Evolutionary conservation across 2,113 vertebrate species (phyloP).

Genomic region (Microcebus murinus): DNA sequence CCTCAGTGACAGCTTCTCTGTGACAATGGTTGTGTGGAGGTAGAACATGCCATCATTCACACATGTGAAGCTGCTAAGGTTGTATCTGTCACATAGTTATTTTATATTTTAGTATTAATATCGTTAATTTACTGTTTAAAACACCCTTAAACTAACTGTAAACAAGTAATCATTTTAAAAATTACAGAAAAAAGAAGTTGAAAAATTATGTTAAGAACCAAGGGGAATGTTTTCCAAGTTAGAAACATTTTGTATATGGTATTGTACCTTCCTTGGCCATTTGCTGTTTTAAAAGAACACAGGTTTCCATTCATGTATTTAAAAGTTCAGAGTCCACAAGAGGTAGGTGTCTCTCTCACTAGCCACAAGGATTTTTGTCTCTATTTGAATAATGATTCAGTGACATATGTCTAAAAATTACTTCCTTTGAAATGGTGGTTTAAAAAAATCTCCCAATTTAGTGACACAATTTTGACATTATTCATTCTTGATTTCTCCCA

Average conservation of each 20-base stretch:
- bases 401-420: neutral
- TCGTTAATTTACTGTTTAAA: neutral
- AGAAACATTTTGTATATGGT: neutral
- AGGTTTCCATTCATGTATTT: neutral
- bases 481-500: neutral
- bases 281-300: neutral
- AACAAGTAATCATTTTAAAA: neutral
- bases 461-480: neutral
- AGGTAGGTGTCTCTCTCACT: neutral
- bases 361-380: neutral
- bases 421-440: neutral
- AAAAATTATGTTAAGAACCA: neutral
- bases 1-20: neutral
- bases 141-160: neutral
- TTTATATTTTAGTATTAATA: too few species aligned
- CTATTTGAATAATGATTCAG: neutral
- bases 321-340: too few species aligned
- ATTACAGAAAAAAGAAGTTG: neutral
- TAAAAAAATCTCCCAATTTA: neutral
- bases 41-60: neutral
- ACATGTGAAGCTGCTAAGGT: neutral
- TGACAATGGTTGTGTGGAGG: accelerated
- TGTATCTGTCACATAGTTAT: neutral
- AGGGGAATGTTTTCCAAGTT: neutral
- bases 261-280: neutral